These are phyloP conservation scores for Cynocephalus volans DNA, from an alignment of 2,113 vertebrate genomes.

Conservation along the genomic window DNA sequence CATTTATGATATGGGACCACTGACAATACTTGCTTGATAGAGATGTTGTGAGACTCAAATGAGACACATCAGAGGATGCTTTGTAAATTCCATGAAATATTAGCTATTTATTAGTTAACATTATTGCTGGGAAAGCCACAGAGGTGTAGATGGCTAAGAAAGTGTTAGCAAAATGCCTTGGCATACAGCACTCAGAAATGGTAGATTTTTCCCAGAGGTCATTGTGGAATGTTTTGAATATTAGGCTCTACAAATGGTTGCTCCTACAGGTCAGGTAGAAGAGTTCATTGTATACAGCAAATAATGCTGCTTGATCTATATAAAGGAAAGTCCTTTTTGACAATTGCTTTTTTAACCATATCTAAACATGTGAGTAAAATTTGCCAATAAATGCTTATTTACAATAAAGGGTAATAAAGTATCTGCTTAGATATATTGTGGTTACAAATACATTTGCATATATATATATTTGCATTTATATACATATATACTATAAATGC, in stretches of 20 bases:
- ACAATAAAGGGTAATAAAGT: not conserved
- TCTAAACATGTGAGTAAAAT: not conserved
- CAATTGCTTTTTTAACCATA: not conserved
- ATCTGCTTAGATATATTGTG: not conserved
- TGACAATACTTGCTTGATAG: not conserved
- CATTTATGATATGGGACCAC: not conserved
- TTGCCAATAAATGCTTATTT: not conserved
- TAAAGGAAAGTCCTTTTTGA: not conserved
- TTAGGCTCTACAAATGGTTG: not conserved
- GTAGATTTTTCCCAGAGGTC: not conserved
- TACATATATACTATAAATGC: not conserved
- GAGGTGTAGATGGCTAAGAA: not conserved
- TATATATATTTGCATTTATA: not conserved
- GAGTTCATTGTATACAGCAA: not conserved
- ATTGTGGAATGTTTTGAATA: not conserved
- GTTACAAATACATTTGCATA: not conserved
- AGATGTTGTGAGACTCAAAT: not conserved
- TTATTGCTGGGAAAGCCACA: not conserved
- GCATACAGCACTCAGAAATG: not conserved
- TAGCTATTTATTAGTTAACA: not conserved
- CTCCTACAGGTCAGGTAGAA: not conserved
- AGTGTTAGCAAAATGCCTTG: not conserved
- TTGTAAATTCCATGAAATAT: not conserved
- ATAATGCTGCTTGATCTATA: not conserved
- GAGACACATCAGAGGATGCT: not conserved